Evolutionary conservation across 2,797 vertebrate genomes (phyloP).

Genomic region (Microctenopoma lineatum): DNA sequence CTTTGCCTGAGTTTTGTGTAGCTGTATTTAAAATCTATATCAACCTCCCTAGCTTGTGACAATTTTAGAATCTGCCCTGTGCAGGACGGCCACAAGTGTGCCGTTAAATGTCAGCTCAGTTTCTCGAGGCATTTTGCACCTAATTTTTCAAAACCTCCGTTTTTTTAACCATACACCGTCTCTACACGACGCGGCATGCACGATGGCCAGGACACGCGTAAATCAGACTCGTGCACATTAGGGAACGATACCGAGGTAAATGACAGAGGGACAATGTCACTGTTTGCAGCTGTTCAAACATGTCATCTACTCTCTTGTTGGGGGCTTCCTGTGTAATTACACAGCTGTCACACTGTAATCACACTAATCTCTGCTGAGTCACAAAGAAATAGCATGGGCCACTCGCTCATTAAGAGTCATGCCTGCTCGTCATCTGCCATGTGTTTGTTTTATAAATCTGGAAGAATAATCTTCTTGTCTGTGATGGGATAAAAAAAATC

Average conservation of each 20-base stretch:
- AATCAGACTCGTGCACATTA: conserved; percentile 32
- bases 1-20: conserved; percentile 17
- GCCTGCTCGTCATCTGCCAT: conserved; percentile 51
- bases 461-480: conserved; percentile 49
- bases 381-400: conserved; percentile 58
- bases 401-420: conserved; percentile 62
- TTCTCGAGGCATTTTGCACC: neutral
- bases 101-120: neutral
- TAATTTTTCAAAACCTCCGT: neutral
- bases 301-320: conserved; percentile 60
- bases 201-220: conserved; percentile 11
- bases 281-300: conserved; percentile 74
- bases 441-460: conserved; percentile 58
- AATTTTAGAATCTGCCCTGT: neutral
- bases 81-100: neutral
- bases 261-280: conserved; percentile 53
- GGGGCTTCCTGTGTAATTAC: conserved; percentile 73
- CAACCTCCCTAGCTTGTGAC: neutral
- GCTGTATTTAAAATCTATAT: conserved; percentile 14
- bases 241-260: conserved; percentile 25
- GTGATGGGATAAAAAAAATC: conserved; percentile 26
- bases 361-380: conserved; percentile 71
- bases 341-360: conserved; percentile 77
- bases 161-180: neutral
- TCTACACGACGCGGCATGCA: neutral